These are phyloP conservation scores for Coboldia fuscipes DNA, from an alignment of 1,140 invertebrate species.

Conservation along the genomic window DNA sequence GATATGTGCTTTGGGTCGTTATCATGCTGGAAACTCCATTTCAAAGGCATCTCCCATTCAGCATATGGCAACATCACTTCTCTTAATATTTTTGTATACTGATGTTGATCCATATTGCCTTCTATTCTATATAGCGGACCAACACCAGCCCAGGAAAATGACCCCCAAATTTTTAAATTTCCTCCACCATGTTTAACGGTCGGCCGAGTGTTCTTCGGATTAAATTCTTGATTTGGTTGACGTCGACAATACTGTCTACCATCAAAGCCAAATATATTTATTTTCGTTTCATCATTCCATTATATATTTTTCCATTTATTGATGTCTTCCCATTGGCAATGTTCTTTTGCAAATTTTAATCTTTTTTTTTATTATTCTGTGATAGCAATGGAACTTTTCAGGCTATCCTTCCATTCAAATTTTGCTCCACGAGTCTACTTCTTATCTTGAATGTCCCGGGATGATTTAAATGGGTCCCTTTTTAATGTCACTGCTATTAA, in stretches of 20 bases:
- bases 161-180: conserved; percentile 9
- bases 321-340: too few species aligned
- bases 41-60: conserved; percentile 9
- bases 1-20: conserved; percentile 12
- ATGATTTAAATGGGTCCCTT: too few species aligned
- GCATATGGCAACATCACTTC: conserved; percentile 8
- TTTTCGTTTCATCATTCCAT: conserved; percentile 4
- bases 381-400: too few species aligned
- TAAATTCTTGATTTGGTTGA: conserved; percentile 3
- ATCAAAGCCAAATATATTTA: conserved; percentile 4
- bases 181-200: conserved; percentile 11
- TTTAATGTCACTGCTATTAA: too few species aligned
- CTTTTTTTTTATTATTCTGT: too few species aligned
- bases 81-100: conserved; percentile 8
- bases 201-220: conserved; percentile 7
- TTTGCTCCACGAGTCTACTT: too few species aligned
- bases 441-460: too few species aligned
- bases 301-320: conserved; percentile 5
- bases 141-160: conserved; percentile 8
- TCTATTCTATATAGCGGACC: conserved; percentile 7
- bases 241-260: conserved; percentile 5
- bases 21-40: conserved; percentile 11
- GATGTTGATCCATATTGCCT: conserved; percentile 6
- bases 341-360: too few species aligned
- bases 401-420: too few species aligned